Conservation (phyloP, 2,113 vertebrate genomes). For the Pluvialis apricaria region DNA sequence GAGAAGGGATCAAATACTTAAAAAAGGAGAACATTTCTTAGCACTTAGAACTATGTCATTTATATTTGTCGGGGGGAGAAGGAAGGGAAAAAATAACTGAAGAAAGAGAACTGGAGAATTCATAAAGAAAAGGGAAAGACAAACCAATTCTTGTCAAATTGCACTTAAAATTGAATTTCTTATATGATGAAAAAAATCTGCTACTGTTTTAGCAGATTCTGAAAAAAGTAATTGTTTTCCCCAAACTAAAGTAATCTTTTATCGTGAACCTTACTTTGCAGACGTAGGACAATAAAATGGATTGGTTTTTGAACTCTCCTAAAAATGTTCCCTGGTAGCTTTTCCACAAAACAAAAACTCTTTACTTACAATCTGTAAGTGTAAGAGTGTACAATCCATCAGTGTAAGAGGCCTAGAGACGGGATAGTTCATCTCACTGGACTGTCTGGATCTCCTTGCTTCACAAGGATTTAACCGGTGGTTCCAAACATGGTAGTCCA, state of each 20-base stretch:
- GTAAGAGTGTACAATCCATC: not conserved
- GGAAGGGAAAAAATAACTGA: not conserved
- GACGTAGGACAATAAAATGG: not conserved
- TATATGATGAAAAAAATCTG: not conserved
- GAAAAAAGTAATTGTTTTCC: not conserved
- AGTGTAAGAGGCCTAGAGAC: not conserved
- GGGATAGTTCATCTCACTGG: not conserved
- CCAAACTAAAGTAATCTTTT: not conserved
- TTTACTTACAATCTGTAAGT: not conserved
- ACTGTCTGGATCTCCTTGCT: not conserved
- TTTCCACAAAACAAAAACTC: not conserved
- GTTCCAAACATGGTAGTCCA: not conserved
- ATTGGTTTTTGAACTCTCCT: not conserved
- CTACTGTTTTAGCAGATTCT: not conserved
- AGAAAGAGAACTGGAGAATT: not conserved
- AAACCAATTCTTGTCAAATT: not conserved
- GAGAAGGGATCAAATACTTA: not conserved
- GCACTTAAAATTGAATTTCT: not conserved
- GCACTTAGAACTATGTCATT: not conserved
- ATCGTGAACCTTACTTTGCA: not conserved
- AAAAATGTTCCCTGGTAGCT: not conserved
- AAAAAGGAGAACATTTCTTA: not conserved
- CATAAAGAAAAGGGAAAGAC: not conserved
- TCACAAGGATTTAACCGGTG: not conserved
- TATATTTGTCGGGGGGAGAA: not conserved